Evolutionary conservation across 2,797 vertebrate genomes (phyloP).

Genomic region (Cryptoprocta ferox): DNA sequence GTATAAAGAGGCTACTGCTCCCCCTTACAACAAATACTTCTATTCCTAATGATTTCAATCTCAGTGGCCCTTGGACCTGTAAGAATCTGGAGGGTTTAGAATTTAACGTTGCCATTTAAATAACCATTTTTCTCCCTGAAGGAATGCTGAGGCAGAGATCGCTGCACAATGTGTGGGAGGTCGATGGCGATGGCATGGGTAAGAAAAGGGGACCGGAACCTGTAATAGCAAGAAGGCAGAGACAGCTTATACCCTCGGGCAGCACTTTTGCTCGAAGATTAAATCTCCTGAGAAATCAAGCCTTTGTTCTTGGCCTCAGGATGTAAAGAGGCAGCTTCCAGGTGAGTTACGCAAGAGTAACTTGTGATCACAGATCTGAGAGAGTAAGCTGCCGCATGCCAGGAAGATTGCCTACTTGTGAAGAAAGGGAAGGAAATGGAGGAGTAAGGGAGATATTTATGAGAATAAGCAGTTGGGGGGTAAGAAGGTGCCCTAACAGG

Average conservation of each 20-base stretch:
- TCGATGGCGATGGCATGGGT: fast-evolving
- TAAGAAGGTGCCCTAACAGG: not conserved
- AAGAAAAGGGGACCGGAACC: not conserved
- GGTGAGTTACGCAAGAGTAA: not conserved
- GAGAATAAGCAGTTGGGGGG: not conserved
- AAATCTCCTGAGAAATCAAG: not conserved
- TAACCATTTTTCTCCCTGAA: not conserved
- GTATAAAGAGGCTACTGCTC: slow-evolving; percentile 64
- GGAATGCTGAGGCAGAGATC: not conserved
- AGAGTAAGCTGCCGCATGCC: not conserved
- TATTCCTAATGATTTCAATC: not conserved
- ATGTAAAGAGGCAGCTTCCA: not conserved
- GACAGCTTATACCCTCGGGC: not conserved
- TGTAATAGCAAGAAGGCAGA: not conserved
- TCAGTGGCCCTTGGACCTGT: not conserved
- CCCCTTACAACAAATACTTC: not conserved
- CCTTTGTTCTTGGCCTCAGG: not conserved
- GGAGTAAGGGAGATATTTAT: not conserved
- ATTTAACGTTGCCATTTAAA: not conserved
- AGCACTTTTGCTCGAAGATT: not conserved
- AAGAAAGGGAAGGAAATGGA: not conserved
- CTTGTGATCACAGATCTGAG: not conserved
- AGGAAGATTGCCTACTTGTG: not conserved
- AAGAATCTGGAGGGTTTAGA: not conserved
- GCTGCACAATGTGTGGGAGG: fast-evolving